These are phyloP conservation scores for Centropyge bicolor DNA, from an alignment of 2,797 vertebrate genomes.

Conservation along the genomic window DNA sequence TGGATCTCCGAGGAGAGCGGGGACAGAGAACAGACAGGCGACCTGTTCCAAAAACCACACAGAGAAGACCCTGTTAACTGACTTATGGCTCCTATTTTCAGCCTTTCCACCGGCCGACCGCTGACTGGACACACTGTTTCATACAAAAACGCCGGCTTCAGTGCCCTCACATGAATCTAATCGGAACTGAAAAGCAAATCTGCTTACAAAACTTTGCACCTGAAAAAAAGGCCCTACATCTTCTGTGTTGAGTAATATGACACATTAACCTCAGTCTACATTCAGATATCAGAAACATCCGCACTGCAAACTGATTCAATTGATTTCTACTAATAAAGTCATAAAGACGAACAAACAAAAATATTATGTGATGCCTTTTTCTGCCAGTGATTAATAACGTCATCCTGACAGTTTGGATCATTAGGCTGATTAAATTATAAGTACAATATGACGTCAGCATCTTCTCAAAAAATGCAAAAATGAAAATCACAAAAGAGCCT, in stretches of 20 bases:
- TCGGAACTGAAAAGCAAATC: conserved; percentile 52
- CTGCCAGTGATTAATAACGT: not conserved
- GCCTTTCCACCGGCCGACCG: conserved; percentile 44
- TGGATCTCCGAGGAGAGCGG: conserved; percentile 66
- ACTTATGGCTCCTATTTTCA: conserved; percentile 71
- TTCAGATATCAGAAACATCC: not conserved
- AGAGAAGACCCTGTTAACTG: conserved; percentile 79
- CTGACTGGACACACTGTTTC: conserved; percentile 70
- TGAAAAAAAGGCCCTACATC: conserved; percentile 2
- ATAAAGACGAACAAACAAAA: not conserved
- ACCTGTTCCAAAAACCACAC: conserved; percentile 80
- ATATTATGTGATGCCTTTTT: not conserved
- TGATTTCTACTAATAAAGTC: not conserved
- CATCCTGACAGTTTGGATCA: not conserved
- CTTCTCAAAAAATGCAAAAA: not conserved
- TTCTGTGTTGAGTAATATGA: conserved; percentile 14
- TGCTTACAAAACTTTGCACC: conserved; percentile 20
- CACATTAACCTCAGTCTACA: conserved; percentile 6
- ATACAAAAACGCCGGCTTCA: conserved; percentile 46
- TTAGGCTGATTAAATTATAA: not conserved
- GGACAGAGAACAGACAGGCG: conserved; percentile 81
- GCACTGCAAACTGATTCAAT: not conserved
- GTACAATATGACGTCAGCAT: not conserved
- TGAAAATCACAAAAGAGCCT: not conserved
- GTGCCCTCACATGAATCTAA: conserved; percentile 41